phyloP scores from a whole-genome alignment of 2,888 invertebrate genomes.

The Camponotus fellah region DNA sequence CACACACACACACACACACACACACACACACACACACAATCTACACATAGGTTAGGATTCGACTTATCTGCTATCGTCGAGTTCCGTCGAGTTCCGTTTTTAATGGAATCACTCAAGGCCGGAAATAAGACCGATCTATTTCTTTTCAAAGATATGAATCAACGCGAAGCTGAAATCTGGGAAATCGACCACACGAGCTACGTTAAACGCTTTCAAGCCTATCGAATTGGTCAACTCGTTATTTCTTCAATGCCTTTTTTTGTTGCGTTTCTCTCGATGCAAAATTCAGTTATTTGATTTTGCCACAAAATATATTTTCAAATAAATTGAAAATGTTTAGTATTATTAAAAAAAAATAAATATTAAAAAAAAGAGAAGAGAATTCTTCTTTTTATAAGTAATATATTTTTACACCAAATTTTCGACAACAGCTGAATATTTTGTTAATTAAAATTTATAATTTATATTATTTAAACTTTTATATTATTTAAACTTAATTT shows the following conservation, averaged over 20 bases:
- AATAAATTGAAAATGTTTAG: background rate
- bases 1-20: too few species aligned
- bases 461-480: too few species aligned
- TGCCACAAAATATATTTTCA: background rate
- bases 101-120: constrained; percentile 63
- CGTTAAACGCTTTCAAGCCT: constrained; percentile 31
- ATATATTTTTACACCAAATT: too few species aligned
- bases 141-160: constrained; percentile 69
- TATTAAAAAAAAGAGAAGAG: background rate
- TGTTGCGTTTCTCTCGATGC: background rate
- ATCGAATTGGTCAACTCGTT: background rate
- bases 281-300: background rate
- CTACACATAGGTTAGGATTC: background rate
- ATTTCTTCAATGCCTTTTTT: constrained; percentile 21
- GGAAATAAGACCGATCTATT: constrained; percentile 72
- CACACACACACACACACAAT: too few species aligned
- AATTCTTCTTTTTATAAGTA: background rate
- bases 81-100: constrained; percentile 13
- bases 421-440: too few species aligned
- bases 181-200: constrained; percentile 51
- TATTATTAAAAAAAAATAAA: background rate
- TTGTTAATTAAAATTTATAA: too few species aligned
- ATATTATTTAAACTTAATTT: too few species aligned
- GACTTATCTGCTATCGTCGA: background rate
- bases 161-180: constrained; percentile 41